Evolutionary conservation across 2,888 invertebrate genomes (phyloP), one percentile per base, ranked within the genome.

Genomic region (Coecobrya sp.): DNA sequence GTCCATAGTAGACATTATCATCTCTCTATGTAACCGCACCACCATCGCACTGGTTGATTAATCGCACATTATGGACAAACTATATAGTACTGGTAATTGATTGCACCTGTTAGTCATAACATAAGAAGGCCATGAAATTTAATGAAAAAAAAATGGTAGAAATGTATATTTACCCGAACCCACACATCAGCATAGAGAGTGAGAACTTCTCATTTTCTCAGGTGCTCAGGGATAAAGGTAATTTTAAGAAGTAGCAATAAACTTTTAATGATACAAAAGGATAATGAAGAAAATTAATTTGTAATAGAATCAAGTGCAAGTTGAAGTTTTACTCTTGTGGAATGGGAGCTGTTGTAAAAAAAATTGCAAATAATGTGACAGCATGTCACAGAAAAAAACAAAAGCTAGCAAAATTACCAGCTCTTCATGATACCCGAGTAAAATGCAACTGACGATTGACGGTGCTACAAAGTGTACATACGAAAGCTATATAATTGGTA

Each of bases 381-480:
- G n/a, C n/a, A n/a, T n/a, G n/a, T n/a, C n/a, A n/a, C n/a, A n/a
- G n/a, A n/a, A n/a, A n/a, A n/a, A n/a, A n/a, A n/a, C n/a, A n/a
- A n/a, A n/a, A 62, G 62, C 19, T n/a, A 52, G 22, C 19, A n/a
- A 16, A n/a, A 42, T n/a, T 42, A 30, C 19, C 76, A 85, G 65
- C 13, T 84, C 25, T 88, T 70, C 88, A 70, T 59, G 84, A 92
- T n/a, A 86, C 84, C 19, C 81, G 36, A 62, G 88, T 87, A 59
- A 92, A 82, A 55, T 22, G 55, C 10, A 89, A 87, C 86, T 87
- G 87, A 91, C 87, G 93, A 93, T 93, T 93, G 87, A 87, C 91
- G 93, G 93, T 93, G 93, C 93, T 93, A 93, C 91, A 93, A 87
- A 62, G 70, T 93, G 93, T 93, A 93, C 93, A 93, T 93, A 93